These are phyloP conservation scores for Rhineura floridana DNA, from an alignment of 2,113 vertebrate species.

Conservation along the genomic window DNA sequence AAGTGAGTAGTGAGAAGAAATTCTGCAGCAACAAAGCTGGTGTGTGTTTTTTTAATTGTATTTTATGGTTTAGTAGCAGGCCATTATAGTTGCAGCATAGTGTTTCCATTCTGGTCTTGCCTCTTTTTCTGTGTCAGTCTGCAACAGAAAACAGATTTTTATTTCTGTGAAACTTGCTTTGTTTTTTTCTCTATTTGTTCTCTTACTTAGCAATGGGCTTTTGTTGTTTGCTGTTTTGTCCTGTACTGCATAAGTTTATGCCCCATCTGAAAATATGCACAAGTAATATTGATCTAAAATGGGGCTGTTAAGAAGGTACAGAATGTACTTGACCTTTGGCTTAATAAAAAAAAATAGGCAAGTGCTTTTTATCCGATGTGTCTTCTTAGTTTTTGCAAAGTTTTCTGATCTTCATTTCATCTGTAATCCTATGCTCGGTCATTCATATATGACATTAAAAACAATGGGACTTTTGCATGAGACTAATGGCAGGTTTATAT, in stretches of 20 bases:
- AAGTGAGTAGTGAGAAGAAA: constrained; percentile 25
- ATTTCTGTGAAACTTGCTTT: constrained; percentile 33
- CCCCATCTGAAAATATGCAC: not conserved
- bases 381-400: constrained; percentile 22
- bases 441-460: not conserved
- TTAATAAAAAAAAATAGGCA: not conserved
- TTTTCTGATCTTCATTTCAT: not conserved
- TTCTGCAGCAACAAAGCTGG: not conserved
- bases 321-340: constrained; percentile 3
- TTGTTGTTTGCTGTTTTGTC: not conserved
- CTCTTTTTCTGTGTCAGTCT: constrained; percentile 29
- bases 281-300: not conserved
- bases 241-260: constrained; percentile 23
- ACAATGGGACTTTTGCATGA: not conserved
- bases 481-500: not conserved
- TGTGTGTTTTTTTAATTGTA: constrained; percentile 10
- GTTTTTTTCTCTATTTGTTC: not conserved
- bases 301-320: constrained; percentile 1
- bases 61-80: not conserved
- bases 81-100: not conserved
- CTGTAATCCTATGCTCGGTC: not conserved
- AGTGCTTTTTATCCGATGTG: constrained; percentile 8
- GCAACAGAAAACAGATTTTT: constrained; percentile 29
- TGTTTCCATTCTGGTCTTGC: constrained; percentile 7
- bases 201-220: not conserved